These are phyloP conservation scores for Adelosebastes latens DNA, from an alignment of 2,797 vertebrate genomes.

Conservation along the genomic window DNA sequence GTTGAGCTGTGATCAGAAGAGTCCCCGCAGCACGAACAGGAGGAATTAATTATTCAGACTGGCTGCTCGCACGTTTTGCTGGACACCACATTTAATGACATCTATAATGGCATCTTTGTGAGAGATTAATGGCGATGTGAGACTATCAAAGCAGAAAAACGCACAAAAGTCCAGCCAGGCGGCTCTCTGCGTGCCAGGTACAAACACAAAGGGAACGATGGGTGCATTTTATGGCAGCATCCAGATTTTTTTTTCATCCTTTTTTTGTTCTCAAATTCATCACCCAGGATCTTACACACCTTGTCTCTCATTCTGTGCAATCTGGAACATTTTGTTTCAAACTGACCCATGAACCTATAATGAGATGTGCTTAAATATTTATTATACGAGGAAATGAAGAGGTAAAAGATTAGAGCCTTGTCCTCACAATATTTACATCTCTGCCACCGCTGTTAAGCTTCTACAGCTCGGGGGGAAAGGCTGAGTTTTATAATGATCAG, in stretches of 20 bases:
- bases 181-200: conserved; percentile 36
- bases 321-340: conserved; percentile 17
- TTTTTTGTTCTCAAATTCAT: background rate
- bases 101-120: conserved; percentile 68
- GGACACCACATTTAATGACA: conserved; percentile 66
- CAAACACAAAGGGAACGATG: conserved; percentile 33
- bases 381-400: conserved; percentile 51
- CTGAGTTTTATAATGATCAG: conserved; percentile 39
- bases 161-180: conserved; percentile 52
- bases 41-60: conserved; percentile 75
- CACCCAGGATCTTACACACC: background rate
- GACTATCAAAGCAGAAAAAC: conserved; percentile 60
- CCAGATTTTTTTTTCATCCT: background rate
- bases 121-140: conserved; percentile 67
- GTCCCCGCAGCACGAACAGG: conserved; percentile 49
- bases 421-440: conserved; percentile 62
- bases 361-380: conserved; percentile 61
- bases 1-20: conserved; percentile 60
- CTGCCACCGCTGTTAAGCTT: conserved; percentile 50
- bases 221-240: conserved; percentile 1
- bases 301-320: background rate
- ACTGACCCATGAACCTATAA: conserved; percentile 19
- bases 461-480: conserved; percentile 11
- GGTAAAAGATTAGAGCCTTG: conserved; percentile 47
- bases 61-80: conserved; percentile 55